Conservation (phyloP, 2,888 invertebrate genomes). For the Scelioninae gen. 1 region DNA sequence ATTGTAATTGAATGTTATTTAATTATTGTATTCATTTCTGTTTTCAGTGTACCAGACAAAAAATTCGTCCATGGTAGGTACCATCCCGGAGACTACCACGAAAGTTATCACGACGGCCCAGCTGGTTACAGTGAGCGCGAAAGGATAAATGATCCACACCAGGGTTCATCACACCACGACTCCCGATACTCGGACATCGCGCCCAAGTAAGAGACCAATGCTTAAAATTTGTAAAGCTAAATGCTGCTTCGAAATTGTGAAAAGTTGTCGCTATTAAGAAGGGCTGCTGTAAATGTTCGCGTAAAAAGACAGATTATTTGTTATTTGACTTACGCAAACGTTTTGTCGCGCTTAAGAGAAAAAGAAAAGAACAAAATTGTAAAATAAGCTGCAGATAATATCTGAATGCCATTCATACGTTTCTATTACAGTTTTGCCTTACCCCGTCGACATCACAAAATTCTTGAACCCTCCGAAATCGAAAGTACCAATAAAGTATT, state of each 20-base stretch:
- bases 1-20: neutral
- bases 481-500: conserved; percentile 79
- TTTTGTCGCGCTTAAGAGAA: conserved; percentile 28
- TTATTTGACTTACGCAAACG: conserved; percentile 12
- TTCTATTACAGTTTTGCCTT: conserved; percentile 78
- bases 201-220: conserved; percentile 89
- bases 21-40: conserved; percentile 42
- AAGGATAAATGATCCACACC: conserved; percentile 82
- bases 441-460: conserved; percentile 78
- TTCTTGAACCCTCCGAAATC: conserved; percentile 76
- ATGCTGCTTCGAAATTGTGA: conserved; percentile 36
- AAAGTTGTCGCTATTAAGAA: conserved; percentile 44
- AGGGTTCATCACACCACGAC: conserved; percentile 86
- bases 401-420: conserved; percentile 68
- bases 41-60: conserved; percentile 82
- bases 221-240: conserved; percentile 4
- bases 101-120: conserved; percentile 84
- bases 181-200: conserved; percentile 94
- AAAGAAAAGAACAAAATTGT: conserved; percentile 27
- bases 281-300: conserved; percentile 48
- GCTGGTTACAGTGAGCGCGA: conserved; percentile 83
- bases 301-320: conserved; percentile 15
- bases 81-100: conserved; percentile 82
- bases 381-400: conserved; percentile 45
- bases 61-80: conserved; percentile 85